Evolutionary conservation across 1,140 invertebrate genomes (phyloP).

Genomic region (Sminthurides bifidus): DNA sequence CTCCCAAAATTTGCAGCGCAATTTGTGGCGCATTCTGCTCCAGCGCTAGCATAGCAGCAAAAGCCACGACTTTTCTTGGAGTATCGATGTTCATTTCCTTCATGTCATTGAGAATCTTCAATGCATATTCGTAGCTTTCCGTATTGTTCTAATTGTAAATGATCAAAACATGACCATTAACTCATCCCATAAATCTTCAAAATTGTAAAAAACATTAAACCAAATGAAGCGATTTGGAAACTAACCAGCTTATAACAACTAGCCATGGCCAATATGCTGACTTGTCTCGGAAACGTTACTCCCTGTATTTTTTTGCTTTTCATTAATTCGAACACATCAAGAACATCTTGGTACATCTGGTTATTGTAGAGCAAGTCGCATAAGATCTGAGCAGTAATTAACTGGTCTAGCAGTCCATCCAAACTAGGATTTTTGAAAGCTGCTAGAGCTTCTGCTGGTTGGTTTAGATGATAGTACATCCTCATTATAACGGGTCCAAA

Average conservation of each 20-base stretch:
- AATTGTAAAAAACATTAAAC: neutral
- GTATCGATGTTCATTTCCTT: slow-evolving; percentile 42
- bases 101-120: slow-evolving; percentile 48
- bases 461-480: slow-evolving; percentile 56
- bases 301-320: slow-evolving; percentile 46
- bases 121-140: slow-evolving; percentile 52
- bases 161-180: slow-evolving; percentile 4
- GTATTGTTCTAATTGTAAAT: slow-evolving; percentile 51
- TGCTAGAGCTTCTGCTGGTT: slow-evolving; percentile 52
- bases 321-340: slow-evolving; percentile 47
- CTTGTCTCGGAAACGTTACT: slow-evolving; percentile 52
- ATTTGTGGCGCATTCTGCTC: slow-evolving; percentile 53
- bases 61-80: slow-evolving; percentile 47
- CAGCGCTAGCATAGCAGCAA: slow-evolving; percentile 50
- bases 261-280: slow-evolving; percentile 49
- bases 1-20: slow-evolving; percentile 51
- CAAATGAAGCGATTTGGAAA: slow-evolving; percentile 11
- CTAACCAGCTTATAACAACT: slow-evolving; percentile 64
- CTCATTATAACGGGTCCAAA: slow-evolving; percentile 78
- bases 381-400: slow-evolving; percentile 52
- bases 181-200: neutral
- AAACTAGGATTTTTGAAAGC: slow-evolving; percentile 50
- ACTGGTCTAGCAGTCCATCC: slow-evolving; percentile 55
- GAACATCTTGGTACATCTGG: slow-evolving; percentile 53
- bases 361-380: slow-evolving; percentile 60